Evolutionary conservation across 1,140 invertebrate genomes (phyloP).

Genomic region (Manduca sexta): DNA sequence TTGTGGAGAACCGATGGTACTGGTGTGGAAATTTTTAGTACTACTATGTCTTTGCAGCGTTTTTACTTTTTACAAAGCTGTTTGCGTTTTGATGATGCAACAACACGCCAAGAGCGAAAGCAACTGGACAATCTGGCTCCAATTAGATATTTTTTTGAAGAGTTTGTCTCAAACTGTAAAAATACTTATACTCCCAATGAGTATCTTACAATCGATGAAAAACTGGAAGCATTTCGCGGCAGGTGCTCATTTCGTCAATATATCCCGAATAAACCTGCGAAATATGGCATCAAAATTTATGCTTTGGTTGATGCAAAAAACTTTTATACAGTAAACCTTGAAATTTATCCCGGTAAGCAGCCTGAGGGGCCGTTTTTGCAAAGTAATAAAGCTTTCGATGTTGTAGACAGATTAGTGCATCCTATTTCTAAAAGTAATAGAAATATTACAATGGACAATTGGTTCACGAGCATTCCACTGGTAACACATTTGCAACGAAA

Average conservation of each 20-base stretch:
- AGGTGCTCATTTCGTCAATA: conserved; percentile 54
- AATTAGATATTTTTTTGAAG: too few species aligned
- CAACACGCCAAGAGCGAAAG: too few species aligned
- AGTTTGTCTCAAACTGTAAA: too few species aligned
- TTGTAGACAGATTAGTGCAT: conserved; percentile 15
- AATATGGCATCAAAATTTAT: conserved; percentile 64
- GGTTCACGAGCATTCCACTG: conserved; percentile 25
- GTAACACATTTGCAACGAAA: conserved; percentile 31
- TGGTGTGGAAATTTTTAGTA: conserved; percentile 4
- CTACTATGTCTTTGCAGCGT: conserved; percentile 9
- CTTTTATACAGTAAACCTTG: conserved; percentile 26
- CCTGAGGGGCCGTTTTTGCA: conserved; percentile 10
- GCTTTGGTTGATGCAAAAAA: conserved; percentile 35
- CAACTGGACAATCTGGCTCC: too few species aligned
- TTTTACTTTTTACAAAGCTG: conserved; percentile 8
- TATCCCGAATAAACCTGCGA: conserved; percentile 66
- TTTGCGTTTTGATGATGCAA: background rate
- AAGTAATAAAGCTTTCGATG: conserved; percentile 14
- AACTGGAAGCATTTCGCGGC: conserved; percentile 44
- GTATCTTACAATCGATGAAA: conserved; percentile 10
- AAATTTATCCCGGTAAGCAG: conserved; percentile 29
- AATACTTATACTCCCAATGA: too few species aligned
- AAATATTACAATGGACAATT: conserved; percentile 21
- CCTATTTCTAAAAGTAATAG: conserved; percentile 22
- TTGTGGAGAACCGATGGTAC: conserved; percentile 13